Evolutionary conservation across 2,797 vertebrate genomes (phyloP).

Genomic region (Scleropages formosus): DNA sequence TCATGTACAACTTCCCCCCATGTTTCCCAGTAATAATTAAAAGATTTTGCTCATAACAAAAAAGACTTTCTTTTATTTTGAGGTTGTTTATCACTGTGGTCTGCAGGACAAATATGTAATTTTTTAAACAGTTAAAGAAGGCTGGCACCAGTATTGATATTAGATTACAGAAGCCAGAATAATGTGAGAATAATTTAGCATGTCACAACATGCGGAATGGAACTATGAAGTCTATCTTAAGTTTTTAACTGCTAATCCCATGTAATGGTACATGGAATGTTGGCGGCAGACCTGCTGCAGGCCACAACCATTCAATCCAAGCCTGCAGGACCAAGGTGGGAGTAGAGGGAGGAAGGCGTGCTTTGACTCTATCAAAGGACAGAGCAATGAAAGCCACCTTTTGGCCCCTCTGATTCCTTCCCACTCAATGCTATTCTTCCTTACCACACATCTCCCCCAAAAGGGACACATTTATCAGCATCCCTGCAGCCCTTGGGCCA

Average conservation of each 20-base stretch:
- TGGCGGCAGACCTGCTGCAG: constrained; percentile 50
- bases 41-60: too few relatives aligned
- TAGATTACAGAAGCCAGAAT: too few relatives aligned
- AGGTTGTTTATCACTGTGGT: too few relatives aligned
- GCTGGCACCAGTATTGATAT: too few relatives aligned
- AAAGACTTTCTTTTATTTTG: too few relatives aligned
- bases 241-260: constrained; percentile 7
- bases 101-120: neutral
- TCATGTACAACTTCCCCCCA: too few relatives aligned
- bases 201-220: too few relatives aligned
- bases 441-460: neutral
- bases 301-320: constrained; percentile 43
- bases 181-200: too few relatives aligned
- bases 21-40: too few relatives aligned
- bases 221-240: too few relatives aligned
- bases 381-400: too few relatives aligned
- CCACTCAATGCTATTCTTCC: neutral
- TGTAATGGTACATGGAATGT: constrained; percentile 38
- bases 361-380: neutral
- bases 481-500: constrained; percentile 32
- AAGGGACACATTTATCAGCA: constrained; percentile 35
- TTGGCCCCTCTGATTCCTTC: neutral
- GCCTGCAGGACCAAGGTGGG: constrained; percentile 7
- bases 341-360: neutral
- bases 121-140: constrained; percentile 15